Percentiles rank a stretch among this genome's conserved stretches.
Conservation (phyloP, 1,140 invertebrate genomes). For the Procambarus clarkii region DNA sequence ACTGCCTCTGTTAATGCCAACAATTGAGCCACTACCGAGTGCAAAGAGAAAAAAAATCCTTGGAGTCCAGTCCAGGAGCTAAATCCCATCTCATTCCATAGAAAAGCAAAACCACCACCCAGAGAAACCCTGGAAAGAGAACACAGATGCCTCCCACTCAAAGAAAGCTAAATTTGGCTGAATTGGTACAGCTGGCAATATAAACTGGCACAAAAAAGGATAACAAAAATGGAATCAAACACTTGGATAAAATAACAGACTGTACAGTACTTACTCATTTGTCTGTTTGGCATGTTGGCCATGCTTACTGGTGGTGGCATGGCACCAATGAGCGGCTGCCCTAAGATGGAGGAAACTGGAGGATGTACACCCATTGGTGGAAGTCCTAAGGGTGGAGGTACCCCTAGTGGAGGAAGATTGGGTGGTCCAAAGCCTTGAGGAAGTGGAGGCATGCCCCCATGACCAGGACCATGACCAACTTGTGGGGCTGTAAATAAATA, state of each 20-base stretch:
- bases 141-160: too few species aligned
- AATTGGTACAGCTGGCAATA: too few species aligned
- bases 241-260: neutral
- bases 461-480: slow-evolving; percentile 53
- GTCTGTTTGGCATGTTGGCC: slow-evolving; percentile 37
- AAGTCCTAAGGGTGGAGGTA: slow-evolving; percentile 66
- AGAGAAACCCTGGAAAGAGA: too few species aligned
- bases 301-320: slow-evolving; percentile 69
- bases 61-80: too few species aligned
- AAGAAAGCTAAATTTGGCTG: too few species aligned
- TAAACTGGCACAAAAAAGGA: too few species aligned
- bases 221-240: too few species aligned
- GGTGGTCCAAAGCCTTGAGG: slow-evolving; percentile 72
- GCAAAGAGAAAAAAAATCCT: too few species aligned
- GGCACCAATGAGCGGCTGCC: slow-evolving; percentile 70
- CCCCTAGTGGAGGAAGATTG: slow-evolving; percentile 69
- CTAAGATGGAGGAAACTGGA: slow-evolving; percentile 68
- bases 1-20: too few species aligned
- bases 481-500: slow-evolving; percentile 37
- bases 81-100: too few species aligned
- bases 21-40: too few species aligned
- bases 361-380: slow-evolving; percentile 64
- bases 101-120: too few species aligned
- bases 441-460: slow-evolving; percentile 71
- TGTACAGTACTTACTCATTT: slow-evolving; percentile 27